A percentile compares a stretch with the other conserved stretches of the same genome.
Evolutionary conservation across 2,113 vertebrate species (phyloP).

Genomic region (Turnix velox): DNA sequence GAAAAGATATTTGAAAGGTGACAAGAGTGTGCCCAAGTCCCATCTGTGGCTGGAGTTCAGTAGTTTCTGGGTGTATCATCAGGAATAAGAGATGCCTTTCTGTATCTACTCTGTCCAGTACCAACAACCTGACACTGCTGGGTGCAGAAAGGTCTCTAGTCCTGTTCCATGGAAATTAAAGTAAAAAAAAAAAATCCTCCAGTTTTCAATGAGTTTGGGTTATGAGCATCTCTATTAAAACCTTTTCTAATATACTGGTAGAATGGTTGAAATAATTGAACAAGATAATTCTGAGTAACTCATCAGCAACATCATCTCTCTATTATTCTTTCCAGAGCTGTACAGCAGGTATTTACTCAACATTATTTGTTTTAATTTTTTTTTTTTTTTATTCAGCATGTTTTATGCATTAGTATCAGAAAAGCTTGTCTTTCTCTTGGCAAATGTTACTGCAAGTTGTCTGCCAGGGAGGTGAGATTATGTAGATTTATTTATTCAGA

Average conservation of each 20-base stretch:
- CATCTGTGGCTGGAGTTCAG: not conserved
- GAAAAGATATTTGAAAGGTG: not conserved
- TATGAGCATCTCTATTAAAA: not conserved
- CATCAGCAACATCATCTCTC: not conserved
- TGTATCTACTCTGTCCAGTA: not conserved
- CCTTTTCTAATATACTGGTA: not conserved
- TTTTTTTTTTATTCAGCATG: constrained; percentile 34
- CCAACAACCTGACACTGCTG: not conserved
- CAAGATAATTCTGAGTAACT: constrained; percentile 15
- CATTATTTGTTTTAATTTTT: constrained; percentile 65
- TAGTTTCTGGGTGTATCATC: not conserved
- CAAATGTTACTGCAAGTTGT: constrained; percentile 63
- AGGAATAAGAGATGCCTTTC: not conserved
- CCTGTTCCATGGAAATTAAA: not conserved
- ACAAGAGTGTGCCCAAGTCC: not conserved
- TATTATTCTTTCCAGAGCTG: constrained; percentile 23
- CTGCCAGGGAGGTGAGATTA: constrained; percentile 64
- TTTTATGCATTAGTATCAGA: constrained; percentile 68
- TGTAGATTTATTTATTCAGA: constrained; percentile 69
- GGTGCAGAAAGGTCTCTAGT: not conserved
- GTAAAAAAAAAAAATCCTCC: not conserved
- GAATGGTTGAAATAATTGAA: constrained; percentile 15
- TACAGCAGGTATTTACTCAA: constrained; percentile 42
- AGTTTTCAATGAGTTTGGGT: not conserved
- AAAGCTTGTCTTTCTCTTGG: constrained; percentile 64